Evolutionary conservation across 2,888 invertebrate genomes (phyloP), one percentile per base, ranked within the genome.

Genomic region (Parnassius glacialis): DNA sequence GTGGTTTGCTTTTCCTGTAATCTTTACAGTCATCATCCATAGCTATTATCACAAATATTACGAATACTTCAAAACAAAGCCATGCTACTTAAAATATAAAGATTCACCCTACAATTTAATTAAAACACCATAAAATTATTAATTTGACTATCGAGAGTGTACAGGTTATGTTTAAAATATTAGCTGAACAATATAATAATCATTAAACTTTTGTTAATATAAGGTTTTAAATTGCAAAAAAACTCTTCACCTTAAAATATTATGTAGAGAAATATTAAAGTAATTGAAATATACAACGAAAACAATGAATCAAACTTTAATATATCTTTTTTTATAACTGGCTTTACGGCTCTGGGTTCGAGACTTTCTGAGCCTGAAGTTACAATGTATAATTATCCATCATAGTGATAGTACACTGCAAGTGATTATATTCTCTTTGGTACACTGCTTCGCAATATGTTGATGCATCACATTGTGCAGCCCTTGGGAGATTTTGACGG

Each of bases 1-100:
- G 94, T 74, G 94, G 94, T 86, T 94, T 94, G 81, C 93, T 93
- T 83, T 92, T 93, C 90, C 87, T 92, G 72, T 88, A 92, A 71
- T 93, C 92, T 81, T 90, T 93, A 78, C 76, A 92, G 74, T 90
- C 91, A 90, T 90, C 90, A 90, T 90, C 92, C 92, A 92, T 92
- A 88, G 73, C 90, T 88, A 81, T 80, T 75, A 78, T 75, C 78
- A 76, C 75, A 77, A 74, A 71, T 70, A 69, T 73, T 69, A 72
- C 71, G 67, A 70, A 73, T 78, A 68, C 74, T 74, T 76, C 74
- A 76, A 66, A 74, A 76, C 70, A 77, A 75, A 70, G 76, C 73
- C 79, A 81, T 79, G 71, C 67, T 71, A 67, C 66, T 68, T 64
- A 65, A 63, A 67, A 70, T 64, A 59, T 65, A 68, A 64, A 52